Conservation (phyloP, 2,888 invertebrate genomes). For the Pristionchus mayeri region DNA sequence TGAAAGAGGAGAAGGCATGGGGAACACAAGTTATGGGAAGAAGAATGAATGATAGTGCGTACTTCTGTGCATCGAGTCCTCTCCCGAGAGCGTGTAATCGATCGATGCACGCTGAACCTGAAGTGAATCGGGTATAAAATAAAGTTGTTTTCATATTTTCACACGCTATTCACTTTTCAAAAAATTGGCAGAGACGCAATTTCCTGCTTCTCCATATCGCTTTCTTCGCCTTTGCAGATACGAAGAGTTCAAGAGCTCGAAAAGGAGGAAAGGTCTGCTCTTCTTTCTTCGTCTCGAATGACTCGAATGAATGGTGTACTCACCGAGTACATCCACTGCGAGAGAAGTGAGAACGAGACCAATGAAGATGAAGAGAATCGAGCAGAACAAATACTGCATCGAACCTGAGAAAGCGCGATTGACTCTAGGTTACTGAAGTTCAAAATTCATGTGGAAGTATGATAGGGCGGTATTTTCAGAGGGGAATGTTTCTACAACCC, state of each 20-base stretch:
- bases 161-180: too few relatives aligned
- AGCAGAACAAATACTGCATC: conserved; percentile 65
- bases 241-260: too few relatives aligned
- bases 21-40: too few relatives aligned
- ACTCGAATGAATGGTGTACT: background rate
- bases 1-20: too few relatives aligned
- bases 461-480: too few relatives aligned
- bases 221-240: too few relatives aligned
- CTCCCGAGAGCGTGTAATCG: conserved; percentile 67
- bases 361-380: conserved; percentile 73
- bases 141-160: too few relatives aligned
- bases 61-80: conserved; percentile 57
- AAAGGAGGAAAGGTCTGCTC: background rate
- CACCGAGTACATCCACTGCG: conserved; percentile 46
- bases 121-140: background rate
- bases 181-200: too few relatives aligned
- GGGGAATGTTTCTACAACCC: too few relatives aligned
- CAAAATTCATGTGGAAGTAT: too few relatives aligned
- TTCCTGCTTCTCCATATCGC: too few relatives aligned
- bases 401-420: conserved; percentile 48
- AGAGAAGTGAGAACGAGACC: conserved; percentile 67
- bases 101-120: conserved; percentile 68
- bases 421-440: too few relatives aligned
- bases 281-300: background rate
- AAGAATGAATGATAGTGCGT: background rate